Base-by-base conservation (phyloP, 2,113 vertebrate species). In the Petrocephalus zakoni region DNA sequence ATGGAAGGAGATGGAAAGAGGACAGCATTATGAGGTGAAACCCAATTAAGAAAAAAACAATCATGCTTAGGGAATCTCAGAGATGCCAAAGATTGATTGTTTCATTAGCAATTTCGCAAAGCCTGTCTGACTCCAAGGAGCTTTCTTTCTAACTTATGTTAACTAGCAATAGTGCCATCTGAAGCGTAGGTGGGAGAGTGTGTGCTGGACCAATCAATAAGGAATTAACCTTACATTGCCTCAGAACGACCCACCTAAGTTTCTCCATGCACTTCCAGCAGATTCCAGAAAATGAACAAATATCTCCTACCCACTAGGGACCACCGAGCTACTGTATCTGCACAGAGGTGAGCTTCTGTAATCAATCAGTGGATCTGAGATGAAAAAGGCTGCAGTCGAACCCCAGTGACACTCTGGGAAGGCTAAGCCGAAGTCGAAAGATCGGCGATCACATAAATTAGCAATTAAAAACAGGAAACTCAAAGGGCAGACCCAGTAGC, bases 71-170 rank as follows among this genome's bases (percentile, higher is more conserved):
- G 90, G 87, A 90, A 89, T 88, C 85, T 87, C 90, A 55, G 83
- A 85, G 89, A 85, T 85, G 68, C 47, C 88, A 90, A 87, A 90
- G 90, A 88, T 22, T 86, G 88, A 92, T 91, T 89, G 90, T 88
- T 89, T 91, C 87, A 93, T 93, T 92, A 90, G 86, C 68, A 91
- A 89, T 90, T 87, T 47, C 68, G 88, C 58, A 90, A 89, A 75
- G 87, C 75, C 88, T 86, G 78, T 61, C 87, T 89, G 83, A 91
- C 90, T 89, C 89, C 84, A 25, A 55, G 84, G 82, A 85, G 46
- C 21, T 88, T 47, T 87, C 61, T 85, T 75, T 87, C 58, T 68
- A 56, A 85, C 7, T 11, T 86, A 90, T 89, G 82, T 88, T 84
- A 88, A 84, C 75, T 78, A 61, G 75, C 53, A 56, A 82, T 46